Percentiles rank a stretch among this genome's conserved stretches.
Conservation (phyloP, 1,140 invertebrate species). For the Onthophagus taurus region DNA sequence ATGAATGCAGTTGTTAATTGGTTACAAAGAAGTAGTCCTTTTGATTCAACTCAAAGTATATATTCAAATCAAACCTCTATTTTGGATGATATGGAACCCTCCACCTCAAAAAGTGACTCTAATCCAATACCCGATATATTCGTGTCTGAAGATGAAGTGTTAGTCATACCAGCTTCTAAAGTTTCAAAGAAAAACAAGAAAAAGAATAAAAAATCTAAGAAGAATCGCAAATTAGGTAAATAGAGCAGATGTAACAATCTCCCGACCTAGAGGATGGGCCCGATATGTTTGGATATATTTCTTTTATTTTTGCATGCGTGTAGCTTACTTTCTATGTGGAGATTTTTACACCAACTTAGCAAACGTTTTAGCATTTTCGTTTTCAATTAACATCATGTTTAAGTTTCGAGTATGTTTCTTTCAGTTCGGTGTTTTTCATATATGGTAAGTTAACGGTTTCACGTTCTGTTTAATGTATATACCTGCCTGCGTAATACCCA, state of each 20-base stretch:
- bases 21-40: conserved; percentile 28
- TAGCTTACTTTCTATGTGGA: conserved; percentile 5
- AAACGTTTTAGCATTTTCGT: conserved; percentile 11
- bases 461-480: conserved; percentile 3
- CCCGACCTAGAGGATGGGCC: conserved; percentile 23
- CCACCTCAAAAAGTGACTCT: conserved; percentile 13
- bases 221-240: conserved; percentile 24
- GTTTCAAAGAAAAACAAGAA: conserved; percentile 2
- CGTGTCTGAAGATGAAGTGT: conserved; percentile 19
- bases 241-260: conserved; percentile 13
- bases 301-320: conserved; percentile 28
- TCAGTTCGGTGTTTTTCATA: conserved; percentile 9
- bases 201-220: conserved; percentile 10
- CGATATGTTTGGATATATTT: conserved; percentile 36
- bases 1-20: conserved; percentile 32
- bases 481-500: conserved; percentile 22
- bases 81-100: conserved; percentile 3
- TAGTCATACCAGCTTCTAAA: conserved; percentile 13
- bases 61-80: conserved; percentile 7
- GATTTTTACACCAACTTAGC: conserved; percentile 5
- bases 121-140: conserved; percentile 22
- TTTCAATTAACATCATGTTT: conserved; percentile 8
- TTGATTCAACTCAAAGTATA: conserved; percentile 19
- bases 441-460: not conserved
- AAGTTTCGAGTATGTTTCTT: conserved; percentile 5